These are phyloP conservation scores for Apocheima hispidaria DNA, from an alignment of 2,888 invertebrate genomes.

Conservation along the genomic window DNA sequence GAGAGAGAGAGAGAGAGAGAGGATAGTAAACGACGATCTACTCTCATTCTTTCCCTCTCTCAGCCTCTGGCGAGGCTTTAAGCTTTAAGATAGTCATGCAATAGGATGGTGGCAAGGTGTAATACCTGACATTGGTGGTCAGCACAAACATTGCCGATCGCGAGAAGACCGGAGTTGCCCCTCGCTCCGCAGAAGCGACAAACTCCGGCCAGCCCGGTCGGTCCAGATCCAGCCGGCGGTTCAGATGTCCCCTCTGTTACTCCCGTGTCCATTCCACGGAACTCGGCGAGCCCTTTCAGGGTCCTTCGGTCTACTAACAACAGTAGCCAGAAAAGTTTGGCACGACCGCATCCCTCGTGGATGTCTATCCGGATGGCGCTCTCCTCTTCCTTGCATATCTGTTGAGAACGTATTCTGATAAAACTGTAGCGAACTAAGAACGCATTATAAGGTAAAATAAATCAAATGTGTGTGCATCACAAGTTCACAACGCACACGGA, in stretches of 20 bases:
- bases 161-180: conserved; percentile 93
- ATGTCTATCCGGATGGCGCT: conserved; percentile 98
- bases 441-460: background rate
- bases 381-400: conserved; percentile 98
- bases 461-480: too few relatives aligned
- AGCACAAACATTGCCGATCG: conserved; percentile 97
- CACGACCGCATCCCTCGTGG: conserved; percentile 98
- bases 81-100: too few relatives aligned
- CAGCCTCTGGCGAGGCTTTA: too few relatives aligned
- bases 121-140: conserved; percentile 96
- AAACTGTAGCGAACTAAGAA: background rate
- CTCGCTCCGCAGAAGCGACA: conserved; percentile 97
- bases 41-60: too few relatives aligned
- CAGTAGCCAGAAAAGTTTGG: conserved; percentile 97
- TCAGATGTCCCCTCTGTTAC: conserved; percentile 49
- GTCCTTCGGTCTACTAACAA: conserved; percentile 97
- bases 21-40: too few relatives aligned
- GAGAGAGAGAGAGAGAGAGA: too few relatives aligned
- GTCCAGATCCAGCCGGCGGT: conserved; percentile 48
- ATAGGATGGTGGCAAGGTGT: background rate
- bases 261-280: conserved; percentile 88
- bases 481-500: too few relatives aligned
- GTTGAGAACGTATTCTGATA: conserved; percentile 16
- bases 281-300: conserved; percentile 95
- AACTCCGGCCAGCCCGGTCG: conserved; percentile 87